Conservation (phyloP, 2,113 vertebrate genomes). For the Tragelaphus scriptus region DNA sequence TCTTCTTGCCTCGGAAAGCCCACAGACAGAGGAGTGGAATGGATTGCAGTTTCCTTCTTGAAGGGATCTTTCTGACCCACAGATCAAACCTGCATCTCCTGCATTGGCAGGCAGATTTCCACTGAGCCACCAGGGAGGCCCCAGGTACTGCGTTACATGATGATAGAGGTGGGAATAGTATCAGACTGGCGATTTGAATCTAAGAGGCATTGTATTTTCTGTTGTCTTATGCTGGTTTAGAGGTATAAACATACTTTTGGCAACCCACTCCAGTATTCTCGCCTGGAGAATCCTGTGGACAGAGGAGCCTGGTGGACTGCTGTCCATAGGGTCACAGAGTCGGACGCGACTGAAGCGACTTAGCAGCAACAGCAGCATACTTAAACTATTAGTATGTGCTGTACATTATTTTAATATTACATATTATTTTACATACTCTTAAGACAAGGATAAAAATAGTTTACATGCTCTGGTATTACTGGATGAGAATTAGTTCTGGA, state of each 20-base stretch:
- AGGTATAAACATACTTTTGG: not conserved
- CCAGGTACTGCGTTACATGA: not conserved
- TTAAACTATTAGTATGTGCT: not conserved
- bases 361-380: not conserved
- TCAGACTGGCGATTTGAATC: not conserved
- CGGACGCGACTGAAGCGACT: accelerated
- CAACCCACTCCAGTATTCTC: not conserved
- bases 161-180: not conserved
- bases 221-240: not conserved
- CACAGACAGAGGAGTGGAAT: not conserved
- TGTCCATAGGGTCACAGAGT: not conserved
- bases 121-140: not conserved
- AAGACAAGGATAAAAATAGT: not conserved
- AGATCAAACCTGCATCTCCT: not conserved
- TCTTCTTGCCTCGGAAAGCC: not conserved
- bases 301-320: not conserved
- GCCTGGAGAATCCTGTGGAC: not conserved
- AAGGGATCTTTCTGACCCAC: not conserved
- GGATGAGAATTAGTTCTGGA: not conserved
- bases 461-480: not conserved
- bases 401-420: not conserved
- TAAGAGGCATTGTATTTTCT: not conserved
- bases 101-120: not conserved
- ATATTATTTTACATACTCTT: not conserved
- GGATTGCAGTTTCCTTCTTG: not conserved